Evolutionary conservation across 2,113 vertebrate genomes (phyloP).

Genomic region (Platycercus adscitus): DNA sequence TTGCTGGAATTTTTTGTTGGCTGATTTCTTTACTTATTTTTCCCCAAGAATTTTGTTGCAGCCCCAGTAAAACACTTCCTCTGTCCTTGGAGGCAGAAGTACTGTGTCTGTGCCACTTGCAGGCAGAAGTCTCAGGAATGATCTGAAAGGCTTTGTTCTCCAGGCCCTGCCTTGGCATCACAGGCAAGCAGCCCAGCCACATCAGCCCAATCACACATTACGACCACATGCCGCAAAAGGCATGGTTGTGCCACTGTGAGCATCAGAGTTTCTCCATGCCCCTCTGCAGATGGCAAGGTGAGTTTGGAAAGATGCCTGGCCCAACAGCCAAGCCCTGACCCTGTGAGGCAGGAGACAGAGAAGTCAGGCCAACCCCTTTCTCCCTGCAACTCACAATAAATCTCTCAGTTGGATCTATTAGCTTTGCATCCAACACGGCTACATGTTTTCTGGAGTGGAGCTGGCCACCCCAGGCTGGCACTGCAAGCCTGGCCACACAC

Average conservation of each 20-base stretch:
- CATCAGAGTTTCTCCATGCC: not conserved
- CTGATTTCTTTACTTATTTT: not conserved
- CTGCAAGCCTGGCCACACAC: not conserved
- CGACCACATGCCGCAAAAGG: fast-evolving
- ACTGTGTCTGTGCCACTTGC: not conserved
- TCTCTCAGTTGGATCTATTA: not conserved
- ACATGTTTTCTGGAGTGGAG: not conserved
- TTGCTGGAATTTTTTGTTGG: not conserved
- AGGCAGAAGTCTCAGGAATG: not conserved
- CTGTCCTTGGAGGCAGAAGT: not conserved
- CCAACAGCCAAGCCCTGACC: not conserved
- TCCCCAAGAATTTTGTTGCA: not conserved
- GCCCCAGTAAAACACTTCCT: not conserved
- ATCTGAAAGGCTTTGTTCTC: not conserved
- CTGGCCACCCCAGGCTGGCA: not conserved
- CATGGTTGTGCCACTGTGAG: fast-evolving
- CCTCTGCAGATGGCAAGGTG: not conserved
- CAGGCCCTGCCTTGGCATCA: not conserved
- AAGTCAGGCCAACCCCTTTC: not conserved
- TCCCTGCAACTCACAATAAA: not conserved
- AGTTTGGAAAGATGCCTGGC: not conserved
- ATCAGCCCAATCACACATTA: not conserved
- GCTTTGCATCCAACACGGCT: not conserved
- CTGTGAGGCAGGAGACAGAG: not conserved
- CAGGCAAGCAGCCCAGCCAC: not conserved